Evolutionary conservation across 2,888 invertebrate genomes (phyloP).

Genomic region (Atrina japonica): DNA sequence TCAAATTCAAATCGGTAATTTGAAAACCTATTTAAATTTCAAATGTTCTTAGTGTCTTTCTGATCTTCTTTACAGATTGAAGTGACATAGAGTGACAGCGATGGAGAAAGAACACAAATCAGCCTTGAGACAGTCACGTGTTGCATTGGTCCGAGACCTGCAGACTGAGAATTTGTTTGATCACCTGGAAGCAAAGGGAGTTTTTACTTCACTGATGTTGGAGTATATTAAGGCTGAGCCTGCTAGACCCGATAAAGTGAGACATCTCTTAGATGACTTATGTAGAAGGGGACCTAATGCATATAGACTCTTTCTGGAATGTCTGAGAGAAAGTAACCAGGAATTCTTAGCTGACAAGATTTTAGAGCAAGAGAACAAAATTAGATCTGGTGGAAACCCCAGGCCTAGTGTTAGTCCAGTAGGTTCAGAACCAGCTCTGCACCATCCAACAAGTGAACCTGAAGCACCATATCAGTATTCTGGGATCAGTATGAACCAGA

Average conservation of each 20-base stretch:
- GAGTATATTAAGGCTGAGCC: conserved; percentile 60
- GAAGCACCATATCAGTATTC: too few species aligned
- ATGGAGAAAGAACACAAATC: conserved; percentile 53
- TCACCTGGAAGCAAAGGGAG: conserved; percentile 43
- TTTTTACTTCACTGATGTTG: conserved; percentile 61
- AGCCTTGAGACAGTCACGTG: conserved; percentile 52
- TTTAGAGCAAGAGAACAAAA: conserved; percentile 13
- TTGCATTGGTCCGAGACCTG: conserved; percentile 53
- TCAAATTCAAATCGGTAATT: too few species aligned
- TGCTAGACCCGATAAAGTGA: conserved; percentile 55
- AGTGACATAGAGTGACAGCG: too few species aligned
- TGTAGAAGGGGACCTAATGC: conserved; percentile 57
- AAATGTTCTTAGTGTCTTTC: too few species aligned
- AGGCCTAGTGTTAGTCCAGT: too few species aligned
- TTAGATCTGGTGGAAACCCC: neutral
- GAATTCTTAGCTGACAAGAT: conserved; percentile 41
- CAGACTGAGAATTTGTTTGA: conserved; percentile 54
- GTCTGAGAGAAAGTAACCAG: conserved; percentile 52
- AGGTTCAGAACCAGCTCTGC: too few species aligned
- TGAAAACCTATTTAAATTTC: too few species aligned
- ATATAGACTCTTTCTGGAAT: conserved; percentile 52
- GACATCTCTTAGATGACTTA: conserved; percentile 56
- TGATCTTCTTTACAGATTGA: too few species aligned
- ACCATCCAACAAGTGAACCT: too few species aligned
- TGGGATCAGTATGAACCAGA: too few species aligned